phyloP scores from a whole-genome alignment of 2,888 invertebrate genomes.

The Luffia ferchaultella region DNA sequence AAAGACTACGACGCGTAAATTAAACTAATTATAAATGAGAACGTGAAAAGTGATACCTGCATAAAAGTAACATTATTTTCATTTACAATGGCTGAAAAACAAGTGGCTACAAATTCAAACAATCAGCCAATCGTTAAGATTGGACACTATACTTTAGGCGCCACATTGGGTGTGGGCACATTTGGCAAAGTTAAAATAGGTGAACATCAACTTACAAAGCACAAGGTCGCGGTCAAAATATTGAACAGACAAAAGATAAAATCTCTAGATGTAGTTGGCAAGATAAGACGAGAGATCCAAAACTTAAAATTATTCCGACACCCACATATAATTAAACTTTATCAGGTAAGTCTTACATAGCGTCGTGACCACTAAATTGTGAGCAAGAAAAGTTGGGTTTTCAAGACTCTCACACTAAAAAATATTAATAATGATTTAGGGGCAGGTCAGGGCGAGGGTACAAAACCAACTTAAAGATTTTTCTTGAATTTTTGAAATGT shows the following conservation, averaged over 20 bases:
- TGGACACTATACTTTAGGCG: constrained; percentile 95
- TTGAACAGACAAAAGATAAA: constrained; percentile 98
- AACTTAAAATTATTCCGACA: constrained; percentile 99
- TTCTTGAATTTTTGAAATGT: too few species aligned
- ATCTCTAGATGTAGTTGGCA: constrained; percentile 98
- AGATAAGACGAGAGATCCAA: constrained; percentile 98
- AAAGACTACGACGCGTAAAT: too few species aligned
- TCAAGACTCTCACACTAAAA: too few species aligned
- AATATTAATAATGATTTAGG: too few species aligned
- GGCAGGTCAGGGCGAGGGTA: too few species aligned
- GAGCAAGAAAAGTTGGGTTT: not conserved
- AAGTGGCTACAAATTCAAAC: constrained; percentile 34
- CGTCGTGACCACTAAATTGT: not conserved
- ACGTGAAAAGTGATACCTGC: not conserved
- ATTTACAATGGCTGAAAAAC: constrained; percentile 45
- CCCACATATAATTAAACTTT: constrained; percentile 99
- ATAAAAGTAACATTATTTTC: constrained; percentile 32
- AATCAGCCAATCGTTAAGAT: constrained; percentile 90
- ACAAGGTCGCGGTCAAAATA: constrained; percentile 99
- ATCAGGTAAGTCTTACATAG: constrained; percentile 61
- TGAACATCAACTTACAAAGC: constrained; percentile 95
- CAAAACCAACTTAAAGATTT: too few species aligned
- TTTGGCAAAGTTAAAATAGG: constrained; percentile 99
- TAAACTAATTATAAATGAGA: not conserved
- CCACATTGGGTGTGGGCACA: constrained; percentile 92